Percentiles rank a stretch among this genome's conserved stretches.
Evolutionary conservation across 2,113 vertebrate genomes (phyloP).

Genomic region (Oxyura jamaicensis): DNA sequence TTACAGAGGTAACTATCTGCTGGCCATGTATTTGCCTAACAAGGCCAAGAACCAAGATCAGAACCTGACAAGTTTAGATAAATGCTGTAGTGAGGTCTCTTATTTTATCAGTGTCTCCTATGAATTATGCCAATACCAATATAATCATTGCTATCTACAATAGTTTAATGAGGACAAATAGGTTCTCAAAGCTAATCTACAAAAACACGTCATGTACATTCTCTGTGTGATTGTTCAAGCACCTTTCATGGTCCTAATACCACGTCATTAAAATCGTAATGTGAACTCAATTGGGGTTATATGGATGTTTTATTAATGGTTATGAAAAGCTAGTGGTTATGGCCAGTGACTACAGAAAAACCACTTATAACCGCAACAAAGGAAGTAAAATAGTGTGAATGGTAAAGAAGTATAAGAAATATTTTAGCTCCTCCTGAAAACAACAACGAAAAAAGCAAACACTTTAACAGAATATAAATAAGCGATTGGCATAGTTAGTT

Average conservation of each 20-base stretch:
- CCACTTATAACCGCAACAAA: too few relatives aligned
- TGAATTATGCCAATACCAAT: neutral
- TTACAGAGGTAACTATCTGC: neutral
- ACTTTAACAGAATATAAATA: neutral
- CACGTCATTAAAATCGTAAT: rapidly evolving
- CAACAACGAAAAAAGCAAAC: neutral
- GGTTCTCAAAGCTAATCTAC: neutral
- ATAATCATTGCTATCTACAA: neutral
- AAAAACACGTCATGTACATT: rapidly evolving
- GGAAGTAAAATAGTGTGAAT: neutral
- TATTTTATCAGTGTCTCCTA: neutral
- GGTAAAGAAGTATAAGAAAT: neutral
- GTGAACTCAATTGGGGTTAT: neutral
- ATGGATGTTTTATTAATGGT: neutral
- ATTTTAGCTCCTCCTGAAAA: neutral
- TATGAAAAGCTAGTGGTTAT: neutral
- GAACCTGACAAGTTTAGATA: neutral
- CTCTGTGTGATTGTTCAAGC: neutral
- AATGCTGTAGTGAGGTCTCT: neutral
- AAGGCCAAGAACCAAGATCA: neutral
- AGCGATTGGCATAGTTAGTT: neutral
- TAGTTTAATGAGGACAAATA: neutral
- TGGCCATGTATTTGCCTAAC: neutral
- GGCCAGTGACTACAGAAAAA: neutral
- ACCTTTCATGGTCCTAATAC: neutral